Percentiles rank a stretch among this genome's conserved stretches.
phyloP scores from a whole-genome alignment of 2,113 vertebrate genomes.

The Hylia prasina region DNA sequence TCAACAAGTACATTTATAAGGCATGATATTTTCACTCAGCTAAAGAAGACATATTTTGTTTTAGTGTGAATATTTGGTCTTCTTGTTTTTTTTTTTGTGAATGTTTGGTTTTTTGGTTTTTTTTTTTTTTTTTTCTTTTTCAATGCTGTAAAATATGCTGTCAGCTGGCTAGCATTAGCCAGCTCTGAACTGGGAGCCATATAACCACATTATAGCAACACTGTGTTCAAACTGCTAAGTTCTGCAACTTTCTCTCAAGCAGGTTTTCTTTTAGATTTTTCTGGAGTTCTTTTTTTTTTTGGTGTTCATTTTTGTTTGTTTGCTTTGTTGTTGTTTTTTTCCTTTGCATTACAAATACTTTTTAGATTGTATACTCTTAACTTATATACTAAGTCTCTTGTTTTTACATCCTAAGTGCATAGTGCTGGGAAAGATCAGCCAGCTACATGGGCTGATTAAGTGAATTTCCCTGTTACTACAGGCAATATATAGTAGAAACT shows the following conservation, averaged over 20 bases:
- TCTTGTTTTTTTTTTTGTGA: background rate
- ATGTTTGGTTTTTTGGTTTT: background rate
- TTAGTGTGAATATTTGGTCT: background rate
- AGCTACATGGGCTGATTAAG: background rate
- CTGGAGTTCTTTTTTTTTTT: background rate
- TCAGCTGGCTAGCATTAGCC: background rate
- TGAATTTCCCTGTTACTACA: background rate
- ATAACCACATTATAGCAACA: background rate
- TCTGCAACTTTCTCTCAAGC: background rate
- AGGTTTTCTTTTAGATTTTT: background rate
- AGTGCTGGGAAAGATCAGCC: background rate
- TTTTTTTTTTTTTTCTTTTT: background rate
- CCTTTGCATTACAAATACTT: background rate
- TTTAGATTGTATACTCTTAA: background rate
- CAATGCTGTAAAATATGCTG: background rate
- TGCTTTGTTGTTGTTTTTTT: background rate
- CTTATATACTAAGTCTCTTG: fast-evolving
- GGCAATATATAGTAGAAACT: background rate
- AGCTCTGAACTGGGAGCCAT: background rate
- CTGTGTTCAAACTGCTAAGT: background rate
- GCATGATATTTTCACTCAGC: background rate
- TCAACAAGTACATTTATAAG: background rate
- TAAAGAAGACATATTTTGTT: background rate
- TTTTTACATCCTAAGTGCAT: background rate
- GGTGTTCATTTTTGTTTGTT: background rate